Evolutionary conservation across 2,113 vertebrate species (phyloP).

Genomic region (Hippocampus comes): DNA sequence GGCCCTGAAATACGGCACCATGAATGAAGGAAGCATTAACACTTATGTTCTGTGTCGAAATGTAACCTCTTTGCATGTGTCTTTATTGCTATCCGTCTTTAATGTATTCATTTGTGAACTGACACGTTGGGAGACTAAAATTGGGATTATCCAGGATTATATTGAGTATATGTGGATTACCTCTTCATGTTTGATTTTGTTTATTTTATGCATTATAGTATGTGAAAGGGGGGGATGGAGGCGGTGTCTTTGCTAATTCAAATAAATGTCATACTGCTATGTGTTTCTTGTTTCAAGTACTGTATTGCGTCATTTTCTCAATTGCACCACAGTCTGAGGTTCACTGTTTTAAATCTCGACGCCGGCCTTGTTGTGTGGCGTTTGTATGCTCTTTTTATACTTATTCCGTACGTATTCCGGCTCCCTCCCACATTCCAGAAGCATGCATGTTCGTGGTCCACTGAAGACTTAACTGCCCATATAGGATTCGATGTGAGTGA

Average conservation of each 20-base stretch:
- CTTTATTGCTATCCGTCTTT: constrained; percentile 27
- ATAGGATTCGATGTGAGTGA: too few species aligned
- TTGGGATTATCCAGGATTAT: constrained; percentile 65
- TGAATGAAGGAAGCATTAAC: constrained; percentile 52
- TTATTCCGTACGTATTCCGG: too few species aligned
- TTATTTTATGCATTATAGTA: constrained; percentile 44
- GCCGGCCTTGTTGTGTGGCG: too few species aligned
- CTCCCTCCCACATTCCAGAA: too few species aligned
- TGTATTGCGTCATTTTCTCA: background rate
- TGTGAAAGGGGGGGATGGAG: constrained; percentile 32
- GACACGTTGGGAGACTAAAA: constrained; percentile 35
- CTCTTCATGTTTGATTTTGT: constrained; percentile 53
- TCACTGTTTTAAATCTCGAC: background rate
- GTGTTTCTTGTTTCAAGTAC: background rate
- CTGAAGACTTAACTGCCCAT: too few species aligned
- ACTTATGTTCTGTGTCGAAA: constrained; percentile 39
- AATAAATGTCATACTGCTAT: constrained; percentile 54
- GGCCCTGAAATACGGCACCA: constrained; percentile 17
- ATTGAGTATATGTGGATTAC: constrained; percentile 53
- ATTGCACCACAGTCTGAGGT: background rate
- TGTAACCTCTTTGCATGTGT: constrained; percentile 50
- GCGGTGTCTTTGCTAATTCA: constrained; percentile 39
- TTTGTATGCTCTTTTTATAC: too few species aligned
- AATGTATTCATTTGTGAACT: constrained; percentile 48
- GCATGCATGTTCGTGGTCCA: too few species aligned